These are phyloP conservation scores for Cerastis rubricosa DNA, from an alignment of 2,888 invertebrate genomes.

Conservation along the genomic window DNA sequence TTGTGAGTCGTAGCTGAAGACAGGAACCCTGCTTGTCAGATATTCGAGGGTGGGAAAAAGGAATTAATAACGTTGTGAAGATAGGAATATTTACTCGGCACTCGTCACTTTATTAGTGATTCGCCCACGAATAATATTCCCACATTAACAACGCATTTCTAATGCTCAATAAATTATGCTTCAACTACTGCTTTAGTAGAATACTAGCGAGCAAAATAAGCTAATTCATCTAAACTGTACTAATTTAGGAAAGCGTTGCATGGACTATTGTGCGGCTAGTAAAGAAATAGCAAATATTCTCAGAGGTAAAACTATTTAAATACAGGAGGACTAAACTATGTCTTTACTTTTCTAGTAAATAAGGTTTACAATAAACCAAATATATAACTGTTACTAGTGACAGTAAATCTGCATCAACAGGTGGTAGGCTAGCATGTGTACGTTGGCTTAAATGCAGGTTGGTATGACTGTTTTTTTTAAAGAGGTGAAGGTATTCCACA, in stretches of 20 bases:
- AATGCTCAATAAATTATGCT: slow-evolving; percentile 84
- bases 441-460: slow-evolving; percentile 7
- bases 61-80: slow-evolving; percentile 70
- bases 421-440: slow-evolving; percentile 40
- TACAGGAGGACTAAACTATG: slow-evolving; percentile 51
- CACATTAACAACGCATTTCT: slow-evolving; percentile 79
- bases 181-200: slow-evolving; percentile 75
- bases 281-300: slow-evolving; percentile 72
- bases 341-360: slow-evolving; percentile 45
- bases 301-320: slow-evolving; percentile 57
- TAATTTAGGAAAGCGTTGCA: slow-evolving; percentile 84
- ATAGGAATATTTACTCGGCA: slow-evolving; percentile 70
- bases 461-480: not conserved
- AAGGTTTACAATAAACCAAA: slow-evolving; percentile 47
- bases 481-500: not conserved
- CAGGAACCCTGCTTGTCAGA: slow-evolving; percentile 89
- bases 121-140: slow-evolving; percentile 71
- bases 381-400: slow-evolving; percentile 34
- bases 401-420: slow-evolving; percentile 31
- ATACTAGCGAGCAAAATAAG: slow-evolving; percentile 81
- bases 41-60: slow-evolving; percentile 81
- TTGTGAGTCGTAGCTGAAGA: slow-evolving; percentile 86
- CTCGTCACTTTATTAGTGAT: slow-evolving; percentile 55
- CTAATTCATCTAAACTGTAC: slow-evolving; percentile 78
- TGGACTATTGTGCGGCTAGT: slow-evolving; percentile 83